A percentile compares a stretch with the other conserved stretches of the same genome.
These are phyloP conservation scores for Anoplopoma fimbria DNA, from an alignment of 2,113 vertebrate species.

Conservation along the genomic window DNA sequence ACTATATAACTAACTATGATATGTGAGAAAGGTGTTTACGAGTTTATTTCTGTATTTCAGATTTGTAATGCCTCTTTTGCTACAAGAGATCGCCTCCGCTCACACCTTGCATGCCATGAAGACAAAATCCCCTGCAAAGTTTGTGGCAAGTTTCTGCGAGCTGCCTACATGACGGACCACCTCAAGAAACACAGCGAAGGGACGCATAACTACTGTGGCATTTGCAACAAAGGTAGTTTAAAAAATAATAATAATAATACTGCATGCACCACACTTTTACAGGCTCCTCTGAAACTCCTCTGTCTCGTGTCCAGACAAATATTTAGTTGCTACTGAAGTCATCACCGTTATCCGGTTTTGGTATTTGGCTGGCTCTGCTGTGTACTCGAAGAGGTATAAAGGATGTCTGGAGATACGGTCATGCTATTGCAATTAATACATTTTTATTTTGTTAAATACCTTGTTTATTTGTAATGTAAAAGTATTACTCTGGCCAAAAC, in stretches of 20 bases:
- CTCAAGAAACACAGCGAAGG: constrained; percentile 99
- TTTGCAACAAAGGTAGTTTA: constrained; percentile 98
- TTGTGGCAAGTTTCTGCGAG: constrained; percentile 96
- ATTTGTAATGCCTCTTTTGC: constrained; percentile 99
- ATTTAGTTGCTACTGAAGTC: not conserved
- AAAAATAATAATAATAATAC: no score
- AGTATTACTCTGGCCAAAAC: not conserved
- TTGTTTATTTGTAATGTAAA: not conserved
- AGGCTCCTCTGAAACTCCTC: not conserved
- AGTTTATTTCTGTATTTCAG: constrained; percentile 79
- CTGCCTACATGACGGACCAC: constrained; percentile 99
- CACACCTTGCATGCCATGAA: constrained; percentile 97
- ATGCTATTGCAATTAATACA: not conserved
- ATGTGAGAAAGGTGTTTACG: not conserved
- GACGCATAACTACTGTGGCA: constrained; percentile 98
- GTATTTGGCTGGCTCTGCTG: not conserved
- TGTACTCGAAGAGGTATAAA: not conserved
- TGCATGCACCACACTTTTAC: not conserved
- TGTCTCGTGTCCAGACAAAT: not conserved
- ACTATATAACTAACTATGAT: not conserved
- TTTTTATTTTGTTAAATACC: not conserved
- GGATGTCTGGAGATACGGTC: not conserved
- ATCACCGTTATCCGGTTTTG: not conserved
- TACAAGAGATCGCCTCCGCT: constrained; percentile 96
- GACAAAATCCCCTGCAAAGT: constrained; percentile 99